phyloP scores from a whole-genome alignment of 1,140 invertebrate species.

The Calycopis cecrops region DNA sequence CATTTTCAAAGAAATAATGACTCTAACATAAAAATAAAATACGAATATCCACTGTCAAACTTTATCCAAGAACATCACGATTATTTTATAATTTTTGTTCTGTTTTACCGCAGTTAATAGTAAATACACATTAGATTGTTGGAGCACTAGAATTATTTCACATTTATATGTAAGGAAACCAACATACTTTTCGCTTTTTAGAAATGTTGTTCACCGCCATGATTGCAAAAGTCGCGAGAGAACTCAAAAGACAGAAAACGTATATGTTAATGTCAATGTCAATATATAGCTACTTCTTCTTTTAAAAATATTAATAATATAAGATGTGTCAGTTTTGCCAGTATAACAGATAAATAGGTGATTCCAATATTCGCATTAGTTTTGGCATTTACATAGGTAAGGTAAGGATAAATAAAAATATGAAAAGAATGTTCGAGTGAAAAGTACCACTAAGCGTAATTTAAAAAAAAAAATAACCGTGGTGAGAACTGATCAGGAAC shows the following conservation, averaged over 20 bases:
- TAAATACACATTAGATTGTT: not conserved
- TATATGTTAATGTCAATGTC: slow-evolving; percentile 51
- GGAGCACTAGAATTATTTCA: slow-evolving; percentile 37
- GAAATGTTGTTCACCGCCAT: slow-evolving; percentile 72
- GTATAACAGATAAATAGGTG: too few relatives aligned
- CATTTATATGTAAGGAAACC: slow-evolving; percentile 28
- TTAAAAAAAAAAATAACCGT: too few relatives aligned
- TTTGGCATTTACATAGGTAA: too few relatives aligned
- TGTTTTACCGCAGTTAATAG: too few relatives aligned
- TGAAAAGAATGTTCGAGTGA: too few relatives aligned
- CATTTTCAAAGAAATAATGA: not conserved
- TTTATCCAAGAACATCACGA: slow-evolving; percentile 57
- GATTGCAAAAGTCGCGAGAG: slow-evolving; percentile 60
- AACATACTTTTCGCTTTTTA: slow-evolving; percentile 72
- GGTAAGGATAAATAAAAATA: too few relatives aligned
- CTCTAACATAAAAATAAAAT: not conserved
- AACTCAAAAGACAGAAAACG: slow-evolving; percentile 52
- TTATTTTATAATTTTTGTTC: not conserved
- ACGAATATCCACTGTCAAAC: slow-evolving; percentile 20
- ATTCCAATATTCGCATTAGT: too few relatives aligned
- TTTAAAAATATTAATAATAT: too few relatives aligned
- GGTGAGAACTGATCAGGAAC: too few relatives aligned
- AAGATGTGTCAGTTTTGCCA: too few relatives aligned
- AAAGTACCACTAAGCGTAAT: too few relatives aligned
- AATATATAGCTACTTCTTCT: slow-evolving; percentile 19